Evolutionary conservation across 2,888 invertebrate species (phyloP).

Genomic region (Cosmorhoe ocellata): DNA sequence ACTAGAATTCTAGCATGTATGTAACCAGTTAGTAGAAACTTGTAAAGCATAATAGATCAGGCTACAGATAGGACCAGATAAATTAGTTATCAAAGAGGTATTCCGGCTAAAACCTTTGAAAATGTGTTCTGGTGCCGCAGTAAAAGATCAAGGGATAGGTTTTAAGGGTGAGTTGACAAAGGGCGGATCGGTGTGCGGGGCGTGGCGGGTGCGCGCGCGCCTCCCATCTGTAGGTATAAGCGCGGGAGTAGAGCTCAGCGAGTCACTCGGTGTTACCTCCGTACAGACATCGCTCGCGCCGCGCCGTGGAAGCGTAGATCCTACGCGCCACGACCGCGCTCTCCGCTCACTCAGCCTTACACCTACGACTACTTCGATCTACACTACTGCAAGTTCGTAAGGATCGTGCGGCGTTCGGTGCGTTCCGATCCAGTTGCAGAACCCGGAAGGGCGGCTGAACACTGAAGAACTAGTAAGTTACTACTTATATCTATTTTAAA

Average conservation of each 20-base stretch:
- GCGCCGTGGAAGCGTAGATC: conserved; percentile 10
- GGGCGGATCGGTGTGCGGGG: conserved; percentile 62
- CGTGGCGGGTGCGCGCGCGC: conserved; percentile 62
- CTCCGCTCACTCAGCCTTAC: not conserved
- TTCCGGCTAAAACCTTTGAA: too few species aligned
- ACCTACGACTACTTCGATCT: too few species aligned
- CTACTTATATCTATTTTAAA: not conserved
- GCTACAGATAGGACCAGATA: too few species aligned
- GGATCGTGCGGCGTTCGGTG: conserved; percentile 10
- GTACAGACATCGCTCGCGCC: conserved; percentile 5
- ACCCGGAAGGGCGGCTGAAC: conserved; percentile 6
- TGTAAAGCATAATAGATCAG: too few species aligned
- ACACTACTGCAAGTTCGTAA: too few species aligned
- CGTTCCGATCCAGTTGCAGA: conserved; percentile 13
- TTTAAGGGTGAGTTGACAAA: conserved; percentile 11
- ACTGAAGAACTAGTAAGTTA: conserved; percentile 16
- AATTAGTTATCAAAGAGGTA: too few species aligned
- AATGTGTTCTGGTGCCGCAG: too few species aligned
- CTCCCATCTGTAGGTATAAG: conserved; percentile 64
- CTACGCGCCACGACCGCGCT: conserved; percentile 19
- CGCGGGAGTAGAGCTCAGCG: conserved; percentile 37
- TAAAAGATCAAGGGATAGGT: too few species aligned
- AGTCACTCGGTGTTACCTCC: conserved; percentile 35
- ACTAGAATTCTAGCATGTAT: too few species aligned
- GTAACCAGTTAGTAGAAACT: too few species aligned